Evolutionary conservation across 2,797 vertebrate genomes (phyloP).

Genomic region (Percopsis omiscomaycus): DNA sequence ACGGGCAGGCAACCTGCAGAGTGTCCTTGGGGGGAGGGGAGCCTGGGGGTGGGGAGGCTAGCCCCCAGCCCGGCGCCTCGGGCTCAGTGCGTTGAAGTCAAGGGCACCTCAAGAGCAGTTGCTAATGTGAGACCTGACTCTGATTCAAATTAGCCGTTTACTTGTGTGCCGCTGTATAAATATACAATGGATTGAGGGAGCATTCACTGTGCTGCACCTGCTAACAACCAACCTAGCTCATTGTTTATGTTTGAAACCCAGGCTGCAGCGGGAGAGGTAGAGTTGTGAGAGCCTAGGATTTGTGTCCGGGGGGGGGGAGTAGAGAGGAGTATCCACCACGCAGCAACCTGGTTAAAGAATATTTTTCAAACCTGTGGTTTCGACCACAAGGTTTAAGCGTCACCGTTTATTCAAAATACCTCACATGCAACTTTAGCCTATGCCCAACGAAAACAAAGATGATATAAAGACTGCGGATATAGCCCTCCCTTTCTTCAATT

Average conservation of each 20-base stretch:
- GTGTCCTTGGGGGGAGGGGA: conserved; percentile 64
- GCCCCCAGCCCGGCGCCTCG: conserved; percentile 58
- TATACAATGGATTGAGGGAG: not conserved
- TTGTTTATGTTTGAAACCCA: too few species aligned
- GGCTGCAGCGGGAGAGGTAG: too few species aligned
- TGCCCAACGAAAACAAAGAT: conserved; percentile 33
- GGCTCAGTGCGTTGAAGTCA: conserved; percentile 65
- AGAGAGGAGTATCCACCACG: not conserved
- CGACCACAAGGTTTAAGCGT: not conserved
- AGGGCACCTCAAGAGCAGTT: conserved; percentile 74
- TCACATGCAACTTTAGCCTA: conserved; percentile 13
- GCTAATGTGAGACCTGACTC: conserved; percentile 49
- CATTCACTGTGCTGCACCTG: not conserved
- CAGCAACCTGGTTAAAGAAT: not conserved
- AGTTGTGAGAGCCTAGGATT: too few species aligned
- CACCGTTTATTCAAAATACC: not conserved
- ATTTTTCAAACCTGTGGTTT: not conserved
- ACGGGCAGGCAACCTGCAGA: conserved; percentile 62
- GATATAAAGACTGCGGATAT: conserved; percentile 1
- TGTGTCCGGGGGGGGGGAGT: too few species aligned
- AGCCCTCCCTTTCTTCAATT: not conserved
- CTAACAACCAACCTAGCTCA: too few species aligned
- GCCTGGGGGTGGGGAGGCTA: conserved; percentile 61
- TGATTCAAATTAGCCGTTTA: conserved; percentile 49
- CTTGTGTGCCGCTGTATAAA: conserved; percentile 18